A percentile compares a stretch with the other conserved stretches of the same genome.
Evolutionary conservation across 2,113 vertebrate genomes (phyloP).

Genomic region (Balaenoptera acutorostrata): DNA sequence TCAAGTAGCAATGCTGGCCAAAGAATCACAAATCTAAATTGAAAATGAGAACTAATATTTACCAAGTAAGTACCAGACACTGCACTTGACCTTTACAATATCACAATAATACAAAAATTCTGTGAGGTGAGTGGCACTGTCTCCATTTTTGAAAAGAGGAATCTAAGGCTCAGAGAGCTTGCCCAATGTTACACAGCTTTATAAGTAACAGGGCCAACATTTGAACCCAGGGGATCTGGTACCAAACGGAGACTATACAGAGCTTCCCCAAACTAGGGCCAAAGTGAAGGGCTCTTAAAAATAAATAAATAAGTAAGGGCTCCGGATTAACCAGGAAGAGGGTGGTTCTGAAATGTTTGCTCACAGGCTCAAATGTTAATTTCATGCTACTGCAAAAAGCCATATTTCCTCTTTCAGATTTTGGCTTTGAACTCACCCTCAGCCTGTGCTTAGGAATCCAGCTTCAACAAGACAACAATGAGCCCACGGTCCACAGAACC

Average conservation of each 20-base stretch:
- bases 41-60: slow-evolving; percentile 34
- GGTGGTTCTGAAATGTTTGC: neutral
- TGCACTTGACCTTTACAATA: slow-evolving; percentile 11
- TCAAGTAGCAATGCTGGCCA: slow-evolving; percentile 23
- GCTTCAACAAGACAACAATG: neutral
- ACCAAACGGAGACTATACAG: neutral
- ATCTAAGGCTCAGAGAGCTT: slow-evolving; percentile 9
- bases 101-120: slow-evolving; percentile 26
- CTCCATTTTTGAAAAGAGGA: slow-evolving; percentile 31
- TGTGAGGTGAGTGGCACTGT: neutral
- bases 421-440: neutral
- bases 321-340: neutral
- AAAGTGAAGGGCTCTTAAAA: slow-evolving; percentile 1
- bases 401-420: neutral
- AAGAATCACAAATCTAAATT: slow-evolving; percentile 29
- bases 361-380: neutral
- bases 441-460: neutral
- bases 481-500: neutral
- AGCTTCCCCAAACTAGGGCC: neutral
- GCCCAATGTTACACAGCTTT: neutral
- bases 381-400: neutral
- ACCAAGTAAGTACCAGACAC: slow-evolving; percentile 20
- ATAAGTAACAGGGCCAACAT: neutral
- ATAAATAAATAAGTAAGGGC: neutral
- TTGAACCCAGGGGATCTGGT: neutral